Base-by-base conservation (phyloP, 2,888 invertebrate genomes). In the Geophilus truncorum region DNA sequence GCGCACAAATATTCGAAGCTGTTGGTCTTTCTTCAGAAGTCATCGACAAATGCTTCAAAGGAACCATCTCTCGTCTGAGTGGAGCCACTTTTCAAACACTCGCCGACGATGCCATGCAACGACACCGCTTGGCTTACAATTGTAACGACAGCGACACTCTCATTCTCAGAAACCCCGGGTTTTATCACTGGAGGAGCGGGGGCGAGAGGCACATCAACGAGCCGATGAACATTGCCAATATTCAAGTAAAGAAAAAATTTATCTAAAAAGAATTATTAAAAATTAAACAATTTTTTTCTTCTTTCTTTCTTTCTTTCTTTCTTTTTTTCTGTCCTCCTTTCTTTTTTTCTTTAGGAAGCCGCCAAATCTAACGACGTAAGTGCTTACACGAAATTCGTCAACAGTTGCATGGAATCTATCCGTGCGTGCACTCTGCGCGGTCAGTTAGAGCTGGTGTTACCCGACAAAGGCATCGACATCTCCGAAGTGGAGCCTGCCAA, bases 131-230 rank as follows among this genome's bases (percentile, higher is more conserved):
- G 81, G 92, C 95, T 0, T 95, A 92, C 85, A 90, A 90, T 79
- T 89, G 90, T 0, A 88, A 90, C 32, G 89, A 90, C 57, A 89
- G 90, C 83, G 96, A 97, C 85, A 90, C 91, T 84, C 90, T 94
- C 28, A 89, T 95, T 51, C 90, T 93, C 86, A 87, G 94, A 81
- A 96, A 96, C 87, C 96, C 97, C 12, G 99, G 98, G 7, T 92
- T 92, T 85, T 98, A 94, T 87, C 97, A 99, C 88, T 99, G 98
- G 98, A 91, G 98, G 84, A 92, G 93, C 83, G 97, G 96, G 18
- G 99, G 99, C 1, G 98, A 99, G 89, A 95, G 95, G 84, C 99
- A 99, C 88, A 93, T 99, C 85, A 99, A 99, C 87, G 98, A 98
- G 86, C 99, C 99, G 0, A 89, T 92, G 84, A 92, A 93, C 83